Conservation (phyloP, 2,888 invertebrate genomes). For the Macaria notata region DNA sequence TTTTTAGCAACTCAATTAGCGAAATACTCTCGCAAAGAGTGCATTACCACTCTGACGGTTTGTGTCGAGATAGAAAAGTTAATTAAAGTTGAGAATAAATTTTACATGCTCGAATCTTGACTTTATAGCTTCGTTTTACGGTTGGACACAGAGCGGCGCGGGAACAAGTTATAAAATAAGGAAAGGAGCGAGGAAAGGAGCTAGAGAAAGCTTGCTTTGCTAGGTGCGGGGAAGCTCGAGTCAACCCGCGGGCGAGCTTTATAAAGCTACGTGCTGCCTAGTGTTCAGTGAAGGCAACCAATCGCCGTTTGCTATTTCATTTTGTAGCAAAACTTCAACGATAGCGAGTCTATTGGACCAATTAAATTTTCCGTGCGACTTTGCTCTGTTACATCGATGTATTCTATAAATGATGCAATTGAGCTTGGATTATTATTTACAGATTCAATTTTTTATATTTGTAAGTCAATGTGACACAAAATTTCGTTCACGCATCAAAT, state of each 20-base stretch:
- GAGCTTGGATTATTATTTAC: no score
- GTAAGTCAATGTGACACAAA: no score
- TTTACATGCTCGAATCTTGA: slow-evolving; percentile 34
- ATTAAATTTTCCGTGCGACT: background rate
- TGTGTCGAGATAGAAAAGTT: slow-evolving; percentile 30
- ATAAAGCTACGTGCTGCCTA: background rate
- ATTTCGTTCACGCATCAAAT: no score
- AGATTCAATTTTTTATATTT: no score
- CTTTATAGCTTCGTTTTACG: slow-evolving; percentile 36
- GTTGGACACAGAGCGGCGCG: slow-evolving; percentile 17
- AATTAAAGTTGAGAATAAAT: slow-evolving; percentile 33
- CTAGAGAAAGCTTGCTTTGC: slow-evolving; percentile 29
- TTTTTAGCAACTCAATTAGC: slow-evolving; percentile 15
- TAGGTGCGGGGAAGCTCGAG: slow-evolving; percentile 7
- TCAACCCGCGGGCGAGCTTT: background rate
- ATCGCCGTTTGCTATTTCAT: background rate
- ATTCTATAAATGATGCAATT: no score
- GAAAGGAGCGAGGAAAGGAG: slow-evolving; percentile 22
- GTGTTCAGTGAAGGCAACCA: background rate
- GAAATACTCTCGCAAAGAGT: slow-evolving; percentile 15
- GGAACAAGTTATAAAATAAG: slow-evolving; percentile 29
- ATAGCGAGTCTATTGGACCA: background rate
- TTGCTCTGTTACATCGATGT: background rate
- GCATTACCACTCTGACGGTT: slow-evolving; percentile 29
- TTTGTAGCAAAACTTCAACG: background rate